Percentiles rank a stretch among this genome's conserved stretches.
Evolutionary conservation across 2,797 vertebrate species (phyloP).

Genomic region (Peromyscus nudipes): DNA sequence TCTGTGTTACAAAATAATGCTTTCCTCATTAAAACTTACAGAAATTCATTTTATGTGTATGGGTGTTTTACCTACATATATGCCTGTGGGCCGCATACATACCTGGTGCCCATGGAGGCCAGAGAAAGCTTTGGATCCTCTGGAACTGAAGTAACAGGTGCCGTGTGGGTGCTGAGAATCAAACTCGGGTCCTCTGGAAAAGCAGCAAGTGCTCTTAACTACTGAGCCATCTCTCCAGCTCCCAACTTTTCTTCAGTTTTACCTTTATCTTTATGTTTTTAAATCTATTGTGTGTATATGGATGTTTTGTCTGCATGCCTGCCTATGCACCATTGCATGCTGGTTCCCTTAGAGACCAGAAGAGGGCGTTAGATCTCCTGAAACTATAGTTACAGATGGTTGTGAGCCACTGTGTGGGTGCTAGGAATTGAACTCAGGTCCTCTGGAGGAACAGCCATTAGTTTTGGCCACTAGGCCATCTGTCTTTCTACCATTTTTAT

Average conservation of each 20-base stretch:
- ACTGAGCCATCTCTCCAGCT: neutral
- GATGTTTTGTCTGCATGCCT: neutral
- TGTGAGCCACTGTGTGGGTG: neutral
- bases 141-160: no score
- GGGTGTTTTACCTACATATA: neutral
- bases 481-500: conserved; percentile 23
- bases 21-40: neutral
- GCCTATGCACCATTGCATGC: neutral
- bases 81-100: neutral
- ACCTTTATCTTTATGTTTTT: neutral
- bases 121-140: neutral
- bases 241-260: neutral
- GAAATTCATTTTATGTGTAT: neutral
- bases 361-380: neutral
- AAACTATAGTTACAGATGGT: neutral
- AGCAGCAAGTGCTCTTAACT: neutral
- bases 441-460: neutral
- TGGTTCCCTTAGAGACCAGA: neutral
- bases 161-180: neutral
- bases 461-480: neutral
- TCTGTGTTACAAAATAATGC: neutral
- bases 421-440: neutral
- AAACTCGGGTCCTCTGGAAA: neutral
- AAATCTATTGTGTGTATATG: neutral
- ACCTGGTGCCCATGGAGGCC: neutral